Conservation (phyloP, 2,797 vertebrate genomes). For the Sebastes miniatus region DNA sequence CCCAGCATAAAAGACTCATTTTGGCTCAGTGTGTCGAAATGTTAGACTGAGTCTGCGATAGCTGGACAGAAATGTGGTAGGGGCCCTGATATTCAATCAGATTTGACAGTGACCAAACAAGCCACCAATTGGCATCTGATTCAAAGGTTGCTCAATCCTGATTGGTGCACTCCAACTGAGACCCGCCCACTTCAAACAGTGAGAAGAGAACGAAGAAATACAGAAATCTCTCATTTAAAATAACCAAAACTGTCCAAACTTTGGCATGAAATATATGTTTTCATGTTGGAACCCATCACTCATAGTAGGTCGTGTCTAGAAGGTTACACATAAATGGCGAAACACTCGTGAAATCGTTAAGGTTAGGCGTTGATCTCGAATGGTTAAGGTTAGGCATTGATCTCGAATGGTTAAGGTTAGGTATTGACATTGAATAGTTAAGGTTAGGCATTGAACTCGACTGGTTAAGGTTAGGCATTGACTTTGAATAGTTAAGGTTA, state of each 20-base stretch:
- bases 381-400: no score
- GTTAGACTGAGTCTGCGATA: not conserved
- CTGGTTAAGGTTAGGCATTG: rapidly evolving
- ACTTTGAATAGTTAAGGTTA: no score
- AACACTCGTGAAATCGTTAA: no score
- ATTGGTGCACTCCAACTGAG: not conserved
- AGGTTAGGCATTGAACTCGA: rapidly evolving
- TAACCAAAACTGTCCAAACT: not conserved
- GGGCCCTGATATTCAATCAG: not conserved
- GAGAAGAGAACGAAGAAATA: not conserved
- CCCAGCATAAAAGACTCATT: not conserved
- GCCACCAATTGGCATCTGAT: not conserved
- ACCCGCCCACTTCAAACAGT: not conserved
- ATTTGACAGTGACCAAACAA: not conserved
- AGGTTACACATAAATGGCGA: no score
- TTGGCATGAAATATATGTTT: not conserved
- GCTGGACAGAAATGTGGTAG: not conserved
- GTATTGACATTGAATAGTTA: rapidly evolving
- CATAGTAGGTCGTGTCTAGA: no score
- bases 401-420: no score
- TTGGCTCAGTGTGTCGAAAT: not conserved
- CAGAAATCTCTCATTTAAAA: not conserved
- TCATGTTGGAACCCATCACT: not conserved
- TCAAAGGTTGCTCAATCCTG: not conserved
- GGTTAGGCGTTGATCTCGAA: no score